These are phyloP conservation scores for Rhynchopsitta pachyrhyncha DNA, from an alignment of 2,113 vertebrate genomes.

Conservation along the genomic window DNA sequence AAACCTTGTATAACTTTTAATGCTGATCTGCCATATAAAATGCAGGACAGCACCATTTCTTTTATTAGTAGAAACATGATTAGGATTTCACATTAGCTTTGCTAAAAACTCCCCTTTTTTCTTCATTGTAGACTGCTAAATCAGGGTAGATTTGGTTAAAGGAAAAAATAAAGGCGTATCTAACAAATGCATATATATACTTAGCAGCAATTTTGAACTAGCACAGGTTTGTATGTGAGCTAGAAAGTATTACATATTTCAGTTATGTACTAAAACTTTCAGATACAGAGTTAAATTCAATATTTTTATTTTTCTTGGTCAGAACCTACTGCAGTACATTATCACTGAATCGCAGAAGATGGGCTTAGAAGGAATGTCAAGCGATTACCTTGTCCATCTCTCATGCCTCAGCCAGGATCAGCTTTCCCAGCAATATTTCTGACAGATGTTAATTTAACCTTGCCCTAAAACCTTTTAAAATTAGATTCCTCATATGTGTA, in stretches of 20 bases:
- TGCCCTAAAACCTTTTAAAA: background rate
- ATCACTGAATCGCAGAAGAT: background rate
- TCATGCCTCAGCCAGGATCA: background rate
- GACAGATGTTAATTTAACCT: background rate
- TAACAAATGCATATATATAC: fast-evolving
- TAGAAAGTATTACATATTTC: background rate
- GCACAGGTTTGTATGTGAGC: background rate
- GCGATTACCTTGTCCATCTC: background rate
- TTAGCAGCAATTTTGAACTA: background rate
- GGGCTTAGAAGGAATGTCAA: background rate
- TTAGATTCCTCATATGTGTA: background rate
- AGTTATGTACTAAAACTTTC: background rate
- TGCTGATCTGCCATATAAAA: background rate
- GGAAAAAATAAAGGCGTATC: background rate
- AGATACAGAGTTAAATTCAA: background rate
- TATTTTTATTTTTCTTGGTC: background rate
- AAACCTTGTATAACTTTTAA: background rate
- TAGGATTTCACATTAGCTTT: background rate
- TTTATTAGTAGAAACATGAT: background rate
- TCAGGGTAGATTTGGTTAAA: background rate
- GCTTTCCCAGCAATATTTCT: background rate
- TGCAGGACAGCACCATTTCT: background rate
- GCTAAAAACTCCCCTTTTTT: background rate
- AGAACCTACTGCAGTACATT: background rate
- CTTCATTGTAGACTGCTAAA: background rate